Evolutionary conservation across 2,888 invertebrate genomes (phyloP), one percentile per base, ranked within the genome.

Genomic region (Diloba caeruleocephala): DNA sequence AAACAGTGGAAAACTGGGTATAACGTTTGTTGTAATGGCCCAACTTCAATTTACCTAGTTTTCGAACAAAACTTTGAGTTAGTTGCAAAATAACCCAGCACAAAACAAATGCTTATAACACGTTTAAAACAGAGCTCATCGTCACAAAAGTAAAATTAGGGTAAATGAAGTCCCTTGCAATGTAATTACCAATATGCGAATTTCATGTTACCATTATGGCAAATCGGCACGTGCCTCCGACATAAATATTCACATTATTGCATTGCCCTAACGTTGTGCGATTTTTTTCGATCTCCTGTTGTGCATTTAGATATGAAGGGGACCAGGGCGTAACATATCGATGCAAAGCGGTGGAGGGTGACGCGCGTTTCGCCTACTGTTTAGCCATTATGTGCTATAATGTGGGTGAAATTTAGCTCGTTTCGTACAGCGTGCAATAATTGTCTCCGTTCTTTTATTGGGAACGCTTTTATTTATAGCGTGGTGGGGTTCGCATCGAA

Each of bases 161-260:
- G 41, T 41, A 42, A 55, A 71, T 51, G 59, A 49, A 58, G 57
- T 77, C 66, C 76, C 76, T 61, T 59, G 51, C 66, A 74, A 79
- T 77, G 81, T 83, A 85, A 90, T 92, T 87, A 91, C 82, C 80
- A 84, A 90, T 90, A 92, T 89, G 90, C 78, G 87, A 82, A 87
- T 87, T 89, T 84, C 89, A 83, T 90, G 89, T 90, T 76, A 76
- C 82, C 85, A 87, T 89, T 90, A 87, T 74, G 71, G 78, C 78
- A 81, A 84, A 86, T 88, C 88, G 89, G 91, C 92, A 92, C 92
- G 92, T 92, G 92, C 82, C 88, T 72, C 50, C 59, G 87, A 80
- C 90, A 92, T 92, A 92, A 91, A 92, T 92, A 90, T 90, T 88
- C 90, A 84, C 88, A 90, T 92, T 92, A 92, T 89, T 89, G 83